Base-by-base conservation (phyloP, 2,113 vertebrate species). In the Clinocottus analis region DNA sequence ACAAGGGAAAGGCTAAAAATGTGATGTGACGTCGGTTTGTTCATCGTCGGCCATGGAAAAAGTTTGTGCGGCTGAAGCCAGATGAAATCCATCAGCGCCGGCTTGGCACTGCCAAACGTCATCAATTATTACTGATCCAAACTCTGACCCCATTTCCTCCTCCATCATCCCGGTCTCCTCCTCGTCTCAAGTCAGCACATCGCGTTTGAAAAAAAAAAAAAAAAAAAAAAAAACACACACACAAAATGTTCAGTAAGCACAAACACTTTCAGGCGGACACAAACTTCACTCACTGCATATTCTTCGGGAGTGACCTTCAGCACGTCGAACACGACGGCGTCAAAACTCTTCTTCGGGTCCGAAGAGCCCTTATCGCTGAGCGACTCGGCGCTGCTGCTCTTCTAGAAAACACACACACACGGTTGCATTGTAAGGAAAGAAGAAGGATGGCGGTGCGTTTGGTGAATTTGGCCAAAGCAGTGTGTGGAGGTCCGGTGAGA, bases 281-380 rank as follows among this genome's bases (percentile, higher is more conserved):
- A 7, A 37, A 25, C 47, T 37, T 53, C 3, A 85, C 97, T 97
- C 95, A 99, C 98, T 72, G 98, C 98, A 96, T 99, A 99, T 93
- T 99, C 98, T 87, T 99, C 98, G 10, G 98, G 98, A 9, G 98
- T 99, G 80, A 99, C 98, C 93, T 97, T 99, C 51, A 99, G 94
- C 87, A 99, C 96, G 76, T 99, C 98, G 75, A 99, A 99, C 4
- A 99, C 98, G 76, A 99, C 97, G 0, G 98, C 98, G 89, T 99
- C 98, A 87, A 99, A 99, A 90, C 98, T 98, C 92, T 99, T 99
- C 96, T 98, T 99, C 90, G 98, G 89, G 77, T 99, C 98, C 37
- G 94, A 94, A 31, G 97, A 98, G 66, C 94, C 96, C 86, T 96
- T 98, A 77, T 99, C 98, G 91, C 98, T 99, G 92, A 99, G 93